Evolutionary conservation across 92 coral and sea anemone species (phyloP).

Genomic region (Micromussa lordhowensis): DNA sequence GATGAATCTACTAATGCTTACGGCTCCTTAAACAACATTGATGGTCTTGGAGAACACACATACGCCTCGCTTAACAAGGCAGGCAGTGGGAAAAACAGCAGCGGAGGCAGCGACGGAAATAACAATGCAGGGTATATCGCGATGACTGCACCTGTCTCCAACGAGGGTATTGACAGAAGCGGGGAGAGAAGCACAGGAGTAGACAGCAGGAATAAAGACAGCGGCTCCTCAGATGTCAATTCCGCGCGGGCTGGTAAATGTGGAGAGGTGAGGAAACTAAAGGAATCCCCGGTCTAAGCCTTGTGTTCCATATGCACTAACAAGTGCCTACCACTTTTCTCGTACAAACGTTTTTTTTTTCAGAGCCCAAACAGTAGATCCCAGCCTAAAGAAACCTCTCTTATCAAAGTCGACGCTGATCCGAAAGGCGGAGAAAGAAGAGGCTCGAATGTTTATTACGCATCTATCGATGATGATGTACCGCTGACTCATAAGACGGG

Average conservation of each 20-base stretch:
- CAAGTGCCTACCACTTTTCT: background rate
- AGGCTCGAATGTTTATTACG: constrained; percentile 66
- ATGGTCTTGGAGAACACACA: background rate
- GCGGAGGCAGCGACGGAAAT: constrained; percentile 6
- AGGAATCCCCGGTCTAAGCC: background rate
- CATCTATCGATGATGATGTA: constrained; percentile 65
- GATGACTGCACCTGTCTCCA: background rate
- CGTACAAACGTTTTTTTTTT: background rate
- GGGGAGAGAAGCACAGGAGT: background rate
- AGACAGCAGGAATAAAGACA: background rate
- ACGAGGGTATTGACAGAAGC: background rate
- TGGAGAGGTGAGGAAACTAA: constrained; percentile 18
- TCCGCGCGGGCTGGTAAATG: constrained; percentile 10
- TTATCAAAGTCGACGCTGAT: constrained; percentile 49
- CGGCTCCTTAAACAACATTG: background rate
- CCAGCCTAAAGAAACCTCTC: constrained; percentile 1
- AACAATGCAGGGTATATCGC: constrained; percentile 15
- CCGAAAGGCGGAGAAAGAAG: constrained; percentile 63
- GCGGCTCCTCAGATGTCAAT: background rate
- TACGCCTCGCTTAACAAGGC: constrained; percentile 4
- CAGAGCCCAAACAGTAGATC: constrained; percentile 21
- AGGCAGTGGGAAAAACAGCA: background rate
- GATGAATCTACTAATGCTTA: background rate
- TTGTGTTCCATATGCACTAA: background rate
- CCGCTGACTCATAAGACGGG: constrained; percentile 93